Conservation (phyloP, 2,113 vertebrate species). For the Paradoxurus hermaphroditus region DNA sequence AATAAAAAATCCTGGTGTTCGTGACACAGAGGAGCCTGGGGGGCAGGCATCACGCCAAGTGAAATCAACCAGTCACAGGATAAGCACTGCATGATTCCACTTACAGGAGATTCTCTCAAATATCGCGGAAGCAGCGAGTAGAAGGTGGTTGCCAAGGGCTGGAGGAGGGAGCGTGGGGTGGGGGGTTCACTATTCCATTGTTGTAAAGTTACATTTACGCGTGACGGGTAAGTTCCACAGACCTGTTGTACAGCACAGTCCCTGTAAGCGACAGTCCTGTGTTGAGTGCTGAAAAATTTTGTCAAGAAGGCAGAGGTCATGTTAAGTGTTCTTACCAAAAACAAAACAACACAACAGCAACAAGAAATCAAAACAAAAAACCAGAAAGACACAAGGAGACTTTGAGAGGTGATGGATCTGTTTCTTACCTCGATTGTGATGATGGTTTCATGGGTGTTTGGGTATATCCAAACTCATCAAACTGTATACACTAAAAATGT, state of each 20-base stretch:
- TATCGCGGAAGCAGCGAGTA: neutral
- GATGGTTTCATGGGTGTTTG: neutral
- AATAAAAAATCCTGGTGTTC: neutral
- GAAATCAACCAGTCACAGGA: neutral
- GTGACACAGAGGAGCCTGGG: neutral
- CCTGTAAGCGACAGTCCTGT: too few relatives aligned
- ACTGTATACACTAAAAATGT: too few relatives aligned
- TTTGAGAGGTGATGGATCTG: neutral
- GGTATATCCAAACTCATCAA: too few relatives aligned
- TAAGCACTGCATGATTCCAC: neutral
- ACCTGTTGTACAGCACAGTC: neutral
- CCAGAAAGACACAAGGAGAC: neutral
- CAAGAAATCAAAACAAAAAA: neutral
- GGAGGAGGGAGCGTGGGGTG: rapidly evolving
- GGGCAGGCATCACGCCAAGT: neutral
- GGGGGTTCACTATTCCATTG: rapidly evolving
- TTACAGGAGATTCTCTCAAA: neutral
- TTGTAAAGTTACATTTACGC: neutral
- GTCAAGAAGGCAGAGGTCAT: neutral
- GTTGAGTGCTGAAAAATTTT: rapidly evolving
- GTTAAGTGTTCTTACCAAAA: neutral
- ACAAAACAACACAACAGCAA: neutral
- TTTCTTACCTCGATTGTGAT: too few relatives aligned
- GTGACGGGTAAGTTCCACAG: neutral
- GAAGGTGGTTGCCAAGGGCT: neutral